Percentiles rank a stretch among this genome's conserved stretches.
Conservation (phyloP, 2,888 invertebrate genomes). For the Chaetoderma sp. region DNA sequence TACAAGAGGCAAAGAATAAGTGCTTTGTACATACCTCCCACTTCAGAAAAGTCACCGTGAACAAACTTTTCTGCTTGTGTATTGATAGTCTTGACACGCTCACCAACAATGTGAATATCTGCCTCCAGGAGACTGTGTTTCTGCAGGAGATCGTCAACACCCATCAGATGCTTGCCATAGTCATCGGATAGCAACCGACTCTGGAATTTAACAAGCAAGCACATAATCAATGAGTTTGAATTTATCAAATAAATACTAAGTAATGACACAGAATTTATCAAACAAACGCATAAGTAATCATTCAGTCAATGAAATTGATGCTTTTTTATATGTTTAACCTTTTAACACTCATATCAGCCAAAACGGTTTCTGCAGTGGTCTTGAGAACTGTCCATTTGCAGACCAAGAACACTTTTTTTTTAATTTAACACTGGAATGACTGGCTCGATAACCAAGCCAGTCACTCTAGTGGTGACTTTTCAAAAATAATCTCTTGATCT, state of each 20-base stretch:
- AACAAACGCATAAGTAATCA: background rate
- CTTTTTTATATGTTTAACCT: too few species aligned
- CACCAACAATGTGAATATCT: conserved; percentile 97
- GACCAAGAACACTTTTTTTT: too few species aligned
- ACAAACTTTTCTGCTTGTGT: conserved; percentile 95
- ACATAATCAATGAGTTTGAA: background rate
- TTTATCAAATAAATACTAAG: too few species aligned
- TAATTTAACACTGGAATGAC: too few species aligned
- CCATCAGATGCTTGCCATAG: conserved; percentile 99
- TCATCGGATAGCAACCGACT: conserved; percentile 92
- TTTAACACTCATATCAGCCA: too few species aligned
- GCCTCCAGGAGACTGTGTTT: conserved; percentile 98
- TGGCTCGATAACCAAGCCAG: too few species aligned
- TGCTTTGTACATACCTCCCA: too few species aligned
- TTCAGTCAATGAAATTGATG: background rate
- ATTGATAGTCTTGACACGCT: conserved; percentile 96
- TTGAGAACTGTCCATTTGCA: too few species aligned
- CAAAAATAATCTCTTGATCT: too few species aligned
- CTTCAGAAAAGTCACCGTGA: conserved; percentile 77
- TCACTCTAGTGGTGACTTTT: too few species aligned
- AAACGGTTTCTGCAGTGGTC: too few species aligned
- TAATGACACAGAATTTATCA: background rate
- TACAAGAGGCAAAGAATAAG: too few species aligned
- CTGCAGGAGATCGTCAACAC: conserved; percentile 98
- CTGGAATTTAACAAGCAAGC: conserved; percentile 44